phyloP scores from a whole-genome alignment of 2,113 vertebrate species.

The Pampusana beccarii region DNA sequence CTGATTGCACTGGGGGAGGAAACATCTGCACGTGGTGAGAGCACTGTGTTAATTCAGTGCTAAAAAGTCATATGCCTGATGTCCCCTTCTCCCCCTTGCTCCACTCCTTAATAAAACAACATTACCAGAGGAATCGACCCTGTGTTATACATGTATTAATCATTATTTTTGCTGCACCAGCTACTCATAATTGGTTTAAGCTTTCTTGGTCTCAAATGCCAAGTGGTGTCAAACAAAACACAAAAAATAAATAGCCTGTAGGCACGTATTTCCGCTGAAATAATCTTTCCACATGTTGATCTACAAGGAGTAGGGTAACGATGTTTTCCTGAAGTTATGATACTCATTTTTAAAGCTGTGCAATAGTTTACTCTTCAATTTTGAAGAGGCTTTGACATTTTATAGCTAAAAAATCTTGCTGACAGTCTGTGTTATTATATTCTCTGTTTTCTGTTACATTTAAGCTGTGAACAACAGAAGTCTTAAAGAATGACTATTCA shows the following conservation, averaged over 20 bases:
- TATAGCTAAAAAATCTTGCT: neutral
- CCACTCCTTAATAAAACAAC: conserved; percentile 22
- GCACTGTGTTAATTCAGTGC: neutral
- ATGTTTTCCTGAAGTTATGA: neutral
- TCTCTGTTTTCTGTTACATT: neutral
- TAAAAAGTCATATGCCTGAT: neutral
- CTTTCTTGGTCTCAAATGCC: conserved; percentile 40
- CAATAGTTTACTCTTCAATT: neutral
- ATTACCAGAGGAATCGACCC: conserved; percentile 48
- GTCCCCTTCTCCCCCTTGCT: neutral
- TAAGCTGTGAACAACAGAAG: neutral
- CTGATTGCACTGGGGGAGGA: neutral
- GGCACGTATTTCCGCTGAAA: neutral
- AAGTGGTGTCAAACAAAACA: conserved; percentile 44
- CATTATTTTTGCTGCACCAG: conserved; percentile 57
- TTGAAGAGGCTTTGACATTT: neutral
- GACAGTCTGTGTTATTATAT: neutral
- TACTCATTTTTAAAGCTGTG: neutral
- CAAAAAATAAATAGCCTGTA: neutral
- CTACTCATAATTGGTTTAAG: conserved; percentile 67
- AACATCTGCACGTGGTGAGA: conserved; percentile 5
- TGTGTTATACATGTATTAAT: conserved; percentile 58
- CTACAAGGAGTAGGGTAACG: neutral
- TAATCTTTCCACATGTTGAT: neutral
- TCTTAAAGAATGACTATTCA: neutral